Conservation (phyloP, 2,113 vertebrate genomes). For the Pelusios castaneus region DNA sequence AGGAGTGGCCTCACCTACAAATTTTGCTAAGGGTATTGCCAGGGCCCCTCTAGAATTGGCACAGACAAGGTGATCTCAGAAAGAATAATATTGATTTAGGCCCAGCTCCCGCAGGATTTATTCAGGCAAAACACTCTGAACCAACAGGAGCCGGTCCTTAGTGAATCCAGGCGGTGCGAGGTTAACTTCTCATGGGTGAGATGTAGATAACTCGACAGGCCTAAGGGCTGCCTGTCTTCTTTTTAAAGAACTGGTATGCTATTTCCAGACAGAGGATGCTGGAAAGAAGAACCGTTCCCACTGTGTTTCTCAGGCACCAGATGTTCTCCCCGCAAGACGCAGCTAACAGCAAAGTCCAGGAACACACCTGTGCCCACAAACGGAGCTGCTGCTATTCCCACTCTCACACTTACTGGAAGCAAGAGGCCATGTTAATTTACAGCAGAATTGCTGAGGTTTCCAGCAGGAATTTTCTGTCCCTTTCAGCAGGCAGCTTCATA, state of each 20-base stretch:
- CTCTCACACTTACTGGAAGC: background rate
- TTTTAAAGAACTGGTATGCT: background rate
- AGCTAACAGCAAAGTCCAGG: background rate
- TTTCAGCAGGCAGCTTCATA: fast-evolving
- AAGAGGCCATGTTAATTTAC: background rate
- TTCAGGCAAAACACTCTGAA: background rate
- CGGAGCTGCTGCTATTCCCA: background rate
- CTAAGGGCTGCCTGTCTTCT: fast-evolving
- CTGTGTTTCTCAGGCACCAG: background rate
- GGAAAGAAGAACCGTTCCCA: background rate
- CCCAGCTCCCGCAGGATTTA: background rate
- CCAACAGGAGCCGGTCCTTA: fast-evolving
- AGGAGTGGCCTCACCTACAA: background rate
- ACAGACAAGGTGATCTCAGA: background rate
- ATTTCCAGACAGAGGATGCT: background rate
- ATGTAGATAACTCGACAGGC: background rate
- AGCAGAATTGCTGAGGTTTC: background rate
- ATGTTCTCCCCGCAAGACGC: background rate
- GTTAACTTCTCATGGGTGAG: background rate
- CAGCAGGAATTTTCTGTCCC: fast-evolving
- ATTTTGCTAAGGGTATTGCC: background rate
- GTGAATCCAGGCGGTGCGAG: background rate
- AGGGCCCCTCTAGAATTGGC: fast-evolving
- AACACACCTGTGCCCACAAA: background rate
- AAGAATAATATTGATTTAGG: background rate